These are phyloP conservation scores for Cyphomyrus plagiostoma DNA, from an alignment of 2,113 vertebrate species.

Conservation along the genomic window DNA sequence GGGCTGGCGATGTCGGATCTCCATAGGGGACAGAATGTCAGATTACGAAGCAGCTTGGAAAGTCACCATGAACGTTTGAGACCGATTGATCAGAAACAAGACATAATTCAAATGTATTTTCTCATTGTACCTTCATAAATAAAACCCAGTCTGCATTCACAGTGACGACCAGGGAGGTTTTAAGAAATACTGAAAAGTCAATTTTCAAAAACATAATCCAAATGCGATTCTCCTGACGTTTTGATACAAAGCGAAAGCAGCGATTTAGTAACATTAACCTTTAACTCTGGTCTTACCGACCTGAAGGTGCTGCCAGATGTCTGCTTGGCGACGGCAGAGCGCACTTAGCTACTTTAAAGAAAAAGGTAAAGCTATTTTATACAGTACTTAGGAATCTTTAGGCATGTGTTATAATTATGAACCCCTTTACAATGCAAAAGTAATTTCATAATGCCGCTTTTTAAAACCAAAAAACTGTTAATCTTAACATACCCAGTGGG, in stretches of 20 bases:
- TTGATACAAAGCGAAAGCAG: constrained; percentile 65
- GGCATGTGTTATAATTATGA: constrained; percentile 54
- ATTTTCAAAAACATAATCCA: constrained; percentile 54
- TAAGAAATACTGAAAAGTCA: constrained; percentile 62
- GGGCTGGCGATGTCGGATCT: constrained; percentile 39
- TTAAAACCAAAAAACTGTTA: constrained; percentile 29
- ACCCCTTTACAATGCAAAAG: constrained; percentile 49
- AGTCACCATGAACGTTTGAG: constrained; percentile 52
- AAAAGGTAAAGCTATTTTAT: constrained; percentile 70
- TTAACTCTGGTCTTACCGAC: constrained; percentile 53
- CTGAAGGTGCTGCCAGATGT: constrained; percentile 50
- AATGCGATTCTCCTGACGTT: constrained; percentile 52
- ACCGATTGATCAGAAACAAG: constrained; percentile 51
- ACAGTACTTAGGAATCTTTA: constrained; percentile 63
- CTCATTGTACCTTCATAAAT: constrained; percentile 77
- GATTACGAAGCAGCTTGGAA: constrained; percentile 63
- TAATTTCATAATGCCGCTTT: constrained; percentile 50
- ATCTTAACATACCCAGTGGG: constrained; percentile 7
- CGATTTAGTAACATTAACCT: constrained; percentile 59
- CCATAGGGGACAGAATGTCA: constrained; percentile 54
- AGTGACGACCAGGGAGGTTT: constrained; percentile 67
- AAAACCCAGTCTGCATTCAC: constrained; percentile 66
- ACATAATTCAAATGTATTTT: constrained; percentile 54
- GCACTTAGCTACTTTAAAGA: constrained; percentile 45
- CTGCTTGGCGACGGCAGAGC: constrained; percentile 46